Base-by-base conservation (phyloP, 1,140 invertebrate species). In the Drosophila subobscura region DNA sequence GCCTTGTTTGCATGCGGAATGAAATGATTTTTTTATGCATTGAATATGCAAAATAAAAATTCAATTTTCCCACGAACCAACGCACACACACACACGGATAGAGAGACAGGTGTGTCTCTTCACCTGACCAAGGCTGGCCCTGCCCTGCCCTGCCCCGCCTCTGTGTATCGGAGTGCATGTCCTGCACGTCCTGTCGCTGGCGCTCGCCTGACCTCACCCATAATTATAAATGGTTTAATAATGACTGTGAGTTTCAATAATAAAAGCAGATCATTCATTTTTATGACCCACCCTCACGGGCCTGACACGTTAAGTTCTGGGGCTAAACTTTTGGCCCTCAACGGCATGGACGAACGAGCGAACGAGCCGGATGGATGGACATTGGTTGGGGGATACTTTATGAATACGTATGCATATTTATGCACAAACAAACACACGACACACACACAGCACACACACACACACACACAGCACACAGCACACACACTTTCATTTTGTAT, bases 241-340 rank as follows among this genome's bases (percentile, higher is more conserved):
- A 88, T 88, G 83, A 88, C 79, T 88, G 54, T 88, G 83, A 68
- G 79, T 83, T 89, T 88, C 84, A 76, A 89, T 88, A 86, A 86
- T 88, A 86, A 88, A 86, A 79, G 83, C 83, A 79, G 76, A 86
- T 86, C 83, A 86, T 86, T 86, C 83, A 86, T 86, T 86, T 86
- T 86, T 88, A 86, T 86, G 88, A 88, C 66, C 60, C 67, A 46
- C 75, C 65, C 37, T 3, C 16, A 12, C 6, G 22, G 41, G 3
- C 3, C 76, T 84, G 71, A 79, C 79, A 65, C 63, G 49, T 70
- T 59, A 55, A 55, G 72, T 80, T 76, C 50, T 72, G 55, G 51
- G 63, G 59, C 71, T 57, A 73, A 65, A 65, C 64, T 71, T 49
- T 56, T 45, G 45, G 58, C 64, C 59, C 58, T 53, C 45, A 22